These are phyloP conservation scores for Halcyon malimbica DNA, from an alignment of 2,113 vertebrate species.

Conservation along the genomic window DNA sequence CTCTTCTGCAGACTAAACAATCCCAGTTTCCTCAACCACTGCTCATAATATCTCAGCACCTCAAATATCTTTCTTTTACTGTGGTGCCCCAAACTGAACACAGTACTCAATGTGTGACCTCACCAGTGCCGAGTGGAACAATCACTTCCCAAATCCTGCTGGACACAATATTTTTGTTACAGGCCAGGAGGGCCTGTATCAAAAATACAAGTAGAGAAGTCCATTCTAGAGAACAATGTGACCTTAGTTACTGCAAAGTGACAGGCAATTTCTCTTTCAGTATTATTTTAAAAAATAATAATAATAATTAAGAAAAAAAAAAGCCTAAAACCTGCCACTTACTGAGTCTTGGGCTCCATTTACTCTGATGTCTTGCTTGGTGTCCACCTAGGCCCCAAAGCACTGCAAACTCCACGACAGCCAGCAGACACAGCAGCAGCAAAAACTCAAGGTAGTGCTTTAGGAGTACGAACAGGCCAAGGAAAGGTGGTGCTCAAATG, in stretches of 20 bases:
- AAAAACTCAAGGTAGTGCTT: background rate
- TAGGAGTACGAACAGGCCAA: fast-evolving
- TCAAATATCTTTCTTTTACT: too few species aligned
- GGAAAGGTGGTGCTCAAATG: background rate
- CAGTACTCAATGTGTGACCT: too few species aligned
- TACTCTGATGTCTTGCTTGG: background rate
- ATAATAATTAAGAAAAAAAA: background rate
- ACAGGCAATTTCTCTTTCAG: background rate
- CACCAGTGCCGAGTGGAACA: too few species aligned
- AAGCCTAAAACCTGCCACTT: background rate
- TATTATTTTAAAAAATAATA: background rate
- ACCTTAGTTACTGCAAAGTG: background rate
- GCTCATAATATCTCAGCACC: too few species aligned
- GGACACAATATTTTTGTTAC: too few species aligned
- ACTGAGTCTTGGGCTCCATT: background rate
- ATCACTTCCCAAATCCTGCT: too few species aligned
- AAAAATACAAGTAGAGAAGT: background rate
- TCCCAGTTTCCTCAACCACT: too few species aligned
- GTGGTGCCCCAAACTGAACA: too few species aligned
- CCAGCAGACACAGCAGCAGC: background rate
- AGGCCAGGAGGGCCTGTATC: too few species aligned
- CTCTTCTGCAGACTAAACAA: too few species aligned
- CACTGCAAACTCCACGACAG: background rate
- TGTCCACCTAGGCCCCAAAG: fast-evolving
- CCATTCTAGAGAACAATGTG: background rate